Conservation (phyloP, 2,888 invertebrate species). For the Zygothrica quintamaculata region DNA sequence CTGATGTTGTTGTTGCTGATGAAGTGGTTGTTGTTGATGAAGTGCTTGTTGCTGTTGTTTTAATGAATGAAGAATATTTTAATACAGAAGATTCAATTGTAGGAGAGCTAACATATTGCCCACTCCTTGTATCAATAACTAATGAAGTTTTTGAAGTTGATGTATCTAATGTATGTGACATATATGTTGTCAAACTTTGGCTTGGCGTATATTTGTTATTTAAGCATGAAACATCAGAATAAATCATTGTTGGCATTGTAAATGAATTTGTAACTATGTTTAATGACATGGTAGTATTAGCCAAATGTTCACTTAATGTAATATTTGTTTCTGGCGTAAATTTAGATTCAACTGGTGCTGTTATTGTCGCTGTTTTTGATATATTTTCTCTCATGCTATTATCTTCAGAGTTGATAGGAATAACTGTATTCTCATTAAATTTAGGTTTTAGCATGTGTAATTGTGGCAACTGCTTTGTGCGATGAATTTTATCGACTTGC, state of each 20-base stretch:
- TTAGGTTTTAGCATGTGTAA: constrained; percentile 55
- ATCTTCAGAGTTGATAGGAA: constrained; percentile 10
- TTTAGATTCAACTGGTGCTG: constrained; percentile 19
- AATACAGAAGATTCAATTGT: constrained; percentile 18
- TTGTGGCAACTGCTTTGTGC: constrained; percentile 76
- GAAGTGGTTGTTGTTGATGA: constrained; percentile 9
- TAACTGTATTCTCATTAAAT: constrained; percentile 7
- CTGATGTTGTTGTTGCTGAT: constrained; percentile 9
- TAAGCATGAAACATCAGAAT: too few relatives aligned
- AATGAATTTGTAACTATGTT: too few relatives aligned
- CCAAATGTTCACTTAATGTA: too few relatives aligned
- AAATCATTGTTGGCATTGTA: too few relatives aligned
- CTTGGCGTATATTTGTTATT: too few relatives aligned
- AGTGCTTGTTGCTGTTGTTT: constrained; percentile 3
- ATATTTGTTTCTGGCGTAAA: constrained; percentile 21
- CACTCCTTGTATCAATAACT: constrained; percentile 1
- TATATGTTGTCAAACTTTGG: too few relatives aligned
- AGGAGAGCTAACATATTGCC: neutral
- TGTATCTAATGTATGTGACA: neutral
- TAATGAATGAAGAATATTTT: constrained; percentile 6
- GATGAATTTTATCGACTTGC: constrained; percentile 38
- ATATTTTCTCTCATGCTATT: constrained; percentile 7
- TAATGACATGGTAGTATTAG: too few relatives aligned
- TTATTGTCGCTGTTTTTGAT: constrained; percentile 2
- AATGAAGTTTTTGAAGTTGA: constrained; percentile 4